Evolutionary conservation across 2,888 invertebrate genomes (phyloP).

Genomic region (Dasypolia templi): DNA sequence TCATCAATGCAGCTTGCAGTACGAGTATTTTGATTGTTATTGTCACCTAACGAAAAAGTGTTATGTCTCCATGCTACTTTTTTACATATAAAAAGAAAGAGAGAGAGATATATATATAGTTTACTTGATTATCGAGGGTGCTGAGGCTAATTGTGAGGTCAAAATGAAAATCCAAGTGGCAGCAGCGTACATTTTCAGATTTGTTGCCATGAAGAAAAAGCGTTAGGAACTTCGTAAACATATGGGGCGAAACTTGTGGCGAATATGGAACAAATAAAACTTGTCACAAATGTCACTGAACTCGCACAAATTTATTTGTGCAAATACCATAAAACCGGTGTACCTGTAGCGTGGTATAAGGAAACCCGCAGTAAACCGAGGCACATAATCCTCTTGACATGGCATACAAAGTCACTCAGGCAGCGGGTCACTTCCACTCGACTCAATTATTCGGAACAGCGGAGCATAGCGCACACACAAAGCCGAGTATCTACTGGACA

Average conservation of each 20-base stretch:
- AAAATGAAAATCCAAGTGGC: no score
- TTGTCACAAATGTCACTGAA: not conserved
- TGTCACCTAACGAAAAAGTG: no score
- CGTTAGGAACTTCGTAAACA: no score
- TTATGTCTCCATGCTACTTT: no score
- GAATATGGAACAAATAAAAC: not conserved
- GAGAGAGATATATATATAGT: no score
- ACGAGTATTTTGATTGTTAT: no score
- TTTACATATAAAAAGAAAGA: no score
- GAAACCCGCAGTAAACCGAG: not conserved
- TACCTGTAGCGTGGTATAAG: not conserved
- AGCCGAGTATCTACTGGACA: not conserved
- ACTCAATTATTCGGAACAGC: conserved; percentile 44
- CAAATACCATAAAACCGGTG: not conserved
- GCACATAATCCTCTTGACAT: conserved; percentile 25
- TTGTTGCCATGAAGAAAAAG: no score
- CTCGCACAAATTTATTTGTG: not conserved
- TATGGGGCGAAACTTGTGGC: not conserved
- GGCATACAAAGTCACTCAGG: conserved; percentile 17
- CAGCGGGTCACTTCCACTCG: conserved; percentile 13
- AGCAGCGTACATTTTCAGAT: no score
- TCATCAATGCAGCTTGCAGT: no score
- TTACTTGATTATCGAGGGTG: no score
- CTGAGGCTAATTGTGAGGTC: no score
- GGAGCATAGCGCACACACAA: not conserved